Percentiles rank a stretch among this genome's conserved stretches.
Conservation (phyloP, 2,797 vertebrate genomes). For the Hyperoplus lanceolatus region DNA sequence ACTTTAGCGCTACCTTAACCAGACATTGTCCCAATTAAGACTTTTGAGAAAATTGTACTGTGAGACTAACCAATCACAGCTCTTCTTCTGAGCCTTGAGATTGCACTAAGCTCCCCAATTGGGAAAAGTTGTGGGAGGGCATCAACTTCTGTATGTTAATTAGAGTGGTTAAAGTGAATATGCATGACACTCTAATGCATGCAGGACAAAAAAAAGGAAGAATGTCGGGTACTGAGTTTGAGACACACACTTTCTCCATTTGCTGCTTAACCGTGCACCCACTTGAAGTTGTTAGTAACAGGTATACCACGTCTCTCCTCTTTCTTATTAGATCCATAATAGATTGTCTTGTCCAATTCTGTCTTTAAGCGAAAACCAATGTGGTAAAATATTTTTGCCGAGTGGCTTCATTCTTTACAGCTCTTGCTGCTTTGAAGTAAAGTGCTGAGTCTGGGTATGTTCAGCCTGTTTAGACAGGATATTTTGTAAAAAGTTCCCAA, state of each 20-base stretch:
- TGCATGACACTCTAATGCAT: conserved; percentile 11
- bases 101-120: conserved; percentile 36
- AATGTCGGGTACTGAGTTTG: not conserved
- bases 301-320: too few relatives aligned
- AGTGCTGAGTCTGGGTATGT: too few relatives aligned
- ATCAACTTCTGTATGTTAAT: conserved; percentile 38
- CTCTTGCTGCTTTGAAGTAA: too few relatives aligned
- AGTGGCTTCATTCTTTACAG: too few relatives aligned
- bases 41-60: not conserved
- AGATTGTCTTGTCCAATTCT: too few relatives aligned
- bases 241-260: not conserved
- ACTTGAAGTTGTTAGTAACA: too few relatives aligned
- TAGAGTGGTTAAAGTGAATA: conserved; percentile 36
- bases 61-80: conserved; percentile 16
- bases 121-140: conserved; percentile 21
- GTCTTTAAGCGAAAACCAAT: too few relatives aligned
- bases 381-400: too few relatives aligned
- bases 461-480: too few relatives aligned
- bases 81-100: conserved; percentile 23
- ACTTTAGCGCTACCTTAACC: not conserved
- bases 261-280: not conserved
- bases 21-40: conserved; percentile 22
- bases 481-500: too few relatives aligned
- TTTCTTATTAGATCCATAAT: too few relatives aligned
- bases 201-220: not conserved